A percentile compares a stretch with the other conserved stretches of the same genome.
phyloP scores from a whole-genome alignment of 2,888 invertebrate species.

The Limnephilus rhombicus region DNA sequence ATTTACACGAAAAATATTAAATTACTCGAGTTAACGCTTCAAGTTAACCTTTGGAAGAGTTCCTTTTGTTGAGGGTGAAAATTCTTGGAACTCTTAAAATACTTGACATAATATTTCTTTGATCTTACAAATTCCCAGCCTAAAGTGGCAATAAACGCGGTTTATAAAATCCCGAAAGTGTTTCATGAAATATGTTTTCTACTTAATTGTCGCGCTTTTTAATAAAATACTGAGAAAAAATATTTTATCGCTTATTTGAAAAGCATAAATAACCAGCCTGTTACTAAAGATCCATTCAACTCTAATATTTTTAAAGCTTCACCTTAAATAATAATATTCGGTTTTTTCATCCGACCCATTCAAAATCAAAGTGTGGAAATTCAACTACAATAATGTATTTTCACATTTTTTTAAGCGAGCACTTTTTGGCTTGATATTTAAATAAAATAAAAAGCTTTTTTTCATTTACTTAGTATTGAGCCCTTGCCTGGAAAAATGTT shows the following conservation, averaged over 20 bases:
- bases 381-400: neutral
- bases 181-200: neutral
- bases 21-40: conserved; percentile 40
- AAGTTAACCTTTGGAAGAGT: conserved; percentile 25
- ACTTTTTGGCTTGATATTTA: too few species aligned
- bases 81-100: conserved; percentile 9
- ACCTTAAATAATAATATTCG: neutral
- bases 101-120: conserved; percentile 31
- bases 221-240: neutral
- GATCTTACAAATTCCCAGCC: conserved; percentile 15
- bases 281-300: neutral
- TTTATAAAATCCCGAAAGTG: conserved; percentile 6
- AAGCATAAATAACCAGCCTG: neutral
- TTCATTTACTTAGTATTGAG: too few species aligned
- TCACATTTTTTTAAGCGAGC: too few species aligned
- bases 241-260: neutral
- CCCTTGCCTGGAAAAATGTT: too few species aligned
- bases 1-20: conserved; percentile 40
- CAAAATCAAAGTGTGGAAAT: too few species aligned
- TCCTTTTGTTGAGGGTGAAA: neutral
- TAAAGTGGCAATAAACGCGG: conserved; percentile 6
- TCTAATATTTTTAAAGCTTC: neutral
- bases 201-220: neutral
- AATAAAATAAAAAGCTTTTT: too few species aligned
- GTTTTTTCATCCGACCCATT: neutral